These are phyloP conservation scores for Dysmachus trigonus DNA, from an alignment of 2,888 invertebrate genomes.

Conservation along the genomic window DNA sequence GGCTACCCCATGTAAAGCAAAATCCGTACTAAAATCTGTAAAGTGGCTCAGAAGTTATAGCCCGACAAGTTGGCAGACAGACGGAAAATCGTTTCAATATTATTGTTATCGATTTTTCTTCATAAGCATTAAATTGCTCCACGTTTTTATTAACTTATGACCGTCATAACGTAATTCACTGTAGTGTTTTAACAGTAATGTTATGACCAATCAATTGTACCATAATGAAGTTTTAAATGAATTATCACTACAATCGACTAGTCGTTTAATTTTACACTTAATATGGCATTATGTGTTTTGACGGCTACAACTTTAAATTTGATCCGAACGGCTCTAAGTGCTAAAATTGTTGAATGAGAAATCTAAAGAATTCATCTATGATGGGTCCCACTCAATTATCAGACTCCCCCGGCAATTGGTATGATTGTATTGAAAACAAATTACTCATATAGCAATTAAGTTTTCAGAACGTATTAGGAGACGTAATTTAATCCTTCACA, in stretches of 20 bases:
- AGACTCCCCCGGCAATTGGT: too few species aligned
- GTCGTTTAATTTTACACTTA: neutral
- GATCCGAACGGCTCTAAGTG: neutral
- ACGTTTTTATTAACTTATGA: neutral
- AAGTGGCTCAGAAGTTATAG: neutral
- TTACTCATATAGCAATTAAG: too few species aligned
- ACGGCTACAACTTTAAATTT: neutral
- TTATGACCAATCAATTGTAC: neutral
- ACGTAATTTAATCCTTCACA: too few species aligned
- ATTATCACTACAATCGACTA: neutral
- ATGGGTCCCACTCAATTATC: too few species aligned
- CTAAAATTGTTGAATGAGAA: too few species aligned
- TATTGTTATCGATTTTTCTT: neutral
- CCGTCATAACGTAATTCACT: neutral
- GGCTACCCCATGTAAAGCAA: neutral
- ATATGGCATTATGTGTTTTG: neutral
- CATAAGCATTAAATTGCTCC: neutral
- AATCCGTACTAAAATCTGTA: neutral
- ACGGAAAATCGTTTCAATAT: neutral
- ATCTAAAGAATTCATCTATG: neutral
- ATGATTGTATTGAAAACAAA: too few species aligned
- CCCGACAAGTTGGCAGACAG: neutral
- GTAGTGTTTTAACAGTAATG: neutral
- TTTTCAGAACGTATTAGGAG: too few species aligned
- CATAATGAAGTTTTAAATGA: neutral